phyloP scores from a whole-genome alignment of 2,797 vertebrate genomes.

The Morus bassanus region DNA sequence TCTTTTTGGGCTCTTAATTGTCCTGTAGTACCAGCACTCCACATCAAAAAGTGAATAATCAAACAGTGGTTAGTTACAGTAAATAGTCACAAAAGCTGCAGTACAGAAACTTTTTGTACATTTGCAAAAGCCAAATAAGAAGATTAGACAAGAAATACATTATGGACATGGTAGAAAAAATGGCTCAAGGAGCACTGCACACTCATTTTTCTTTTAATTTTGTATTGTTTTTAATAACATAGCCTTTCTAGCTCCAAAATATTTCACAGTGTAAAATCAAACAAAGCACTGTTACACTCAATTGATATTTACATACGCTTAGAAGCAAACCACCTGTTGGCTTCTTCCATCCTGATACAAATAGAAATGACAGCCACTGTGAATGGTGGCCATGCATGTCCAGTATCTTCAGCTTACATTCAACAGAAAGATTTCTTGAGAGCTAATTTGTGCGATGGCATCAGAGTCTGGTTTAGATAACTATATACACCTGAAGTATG shows the following conservation, averaged over 20 bases:
- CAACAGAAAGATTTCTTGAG: neutral
- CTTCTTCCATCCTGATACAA: neutral
- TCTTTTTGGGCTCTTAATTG: neutral
- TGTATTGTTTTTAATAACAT: slow-evolving; percentile 37
- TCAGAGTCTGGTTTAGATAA: neutral
- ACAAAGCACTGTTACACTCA: slow-evolving; percentile 34
- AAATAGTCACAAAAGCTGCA: slow-evolving; percentile 7
- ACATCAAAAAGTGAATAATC: neutral
- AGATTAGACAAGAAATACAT: neutral
- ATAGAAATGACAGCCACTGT: neutral
- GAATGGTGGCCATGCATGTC: neutral
- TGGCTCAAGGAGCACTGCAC: slow-evolving; percentile 53
- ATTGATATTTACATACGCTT: slow-evolving; percentile 55
- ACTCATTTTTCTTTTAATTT: slow-evolving; percentile 13
- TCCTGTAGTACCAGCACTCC: slow-evolving; percentile 6
- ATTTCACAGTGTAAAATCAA: slow-evolving; percentile 57
- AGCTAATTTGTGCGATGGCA: neutral
- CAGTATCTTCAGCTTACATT: slow-evolving; percentile 45
- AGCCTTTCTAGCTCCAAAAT: slow-evolving; percentile 56
- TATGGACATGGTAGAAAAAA: slow-evolving; percentile 3
- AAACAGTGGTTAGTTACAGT: neutral
- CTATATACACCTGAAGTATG: neutral
- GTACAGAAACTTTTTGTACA: neutral
- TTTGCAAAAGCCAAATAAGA: slow-evolving; percentile 13
- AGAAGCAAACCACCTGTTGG: slow-evolving; percentile 22